A percentile compares a stretch with the other conserved stretches of the same genome.
Conservation (phyloP, 2,113 vertebrate genomes). For the Microtus oregoni region DNA sequence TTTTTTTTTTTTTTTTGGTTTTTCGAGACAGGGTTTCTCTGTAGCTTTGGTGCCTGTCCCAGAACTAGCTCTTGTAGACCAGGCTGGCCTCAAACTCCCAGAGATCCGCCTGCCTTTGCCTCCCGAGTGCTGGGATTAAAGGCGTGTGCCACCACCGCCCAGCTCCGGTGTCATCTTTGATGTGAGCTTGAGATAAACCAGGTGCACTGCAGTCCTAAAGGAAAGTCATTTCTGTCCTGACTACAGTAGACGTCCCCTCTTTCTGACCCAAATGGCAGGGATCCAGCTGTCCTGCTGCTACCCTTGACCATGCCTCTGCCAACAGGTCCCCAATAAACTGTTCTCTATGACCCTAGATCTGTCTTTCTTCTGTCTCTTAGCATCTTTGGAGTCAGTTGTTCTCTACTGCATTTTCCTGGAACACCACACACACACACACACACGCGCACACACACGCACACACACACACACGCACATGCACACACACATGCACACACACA, state of each 20-base stretch:
- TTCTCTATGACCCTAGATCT: not conserved
- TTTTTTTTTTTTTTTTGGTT: no score
- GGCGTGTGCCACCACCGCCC: not conserved
- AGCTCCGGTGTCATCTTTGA: not conserved
- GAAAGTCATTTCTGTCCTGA: not conserved
- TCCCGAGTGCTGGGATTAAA: no score
- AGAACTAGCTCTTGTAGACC: no score
- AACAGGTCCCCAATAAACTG: not conserved
- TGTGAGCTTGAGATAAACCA: not conserved
- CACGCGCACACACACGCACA: fast-evolving
- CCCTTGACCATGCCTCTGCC: not conserved
- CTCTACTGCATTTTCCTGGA: not conserved
- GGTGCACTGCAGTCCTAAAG: not conserved
- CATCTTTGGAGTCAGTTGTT: not conserved
- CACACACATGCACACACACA: not conserved
- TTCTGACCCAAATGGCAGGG: not conserved
- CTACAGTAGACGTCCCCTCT: not conserved
- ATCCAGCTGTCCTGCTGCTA: not conserved
- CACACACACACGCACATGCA: fast-evolving
- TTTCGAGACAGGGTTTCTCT: no score
- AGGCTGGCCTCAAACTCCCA: no score
- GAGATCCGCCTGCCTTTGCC: no score
- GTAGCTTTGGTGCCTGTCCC: no score
- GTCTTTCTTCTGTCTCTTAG: not conserved
- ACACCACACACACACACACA: not conserved